Evolutionary conservation across 2,797 vertebrate genomes (phyloP).

Genomic region (Micromesistius poutassou): DNA sequence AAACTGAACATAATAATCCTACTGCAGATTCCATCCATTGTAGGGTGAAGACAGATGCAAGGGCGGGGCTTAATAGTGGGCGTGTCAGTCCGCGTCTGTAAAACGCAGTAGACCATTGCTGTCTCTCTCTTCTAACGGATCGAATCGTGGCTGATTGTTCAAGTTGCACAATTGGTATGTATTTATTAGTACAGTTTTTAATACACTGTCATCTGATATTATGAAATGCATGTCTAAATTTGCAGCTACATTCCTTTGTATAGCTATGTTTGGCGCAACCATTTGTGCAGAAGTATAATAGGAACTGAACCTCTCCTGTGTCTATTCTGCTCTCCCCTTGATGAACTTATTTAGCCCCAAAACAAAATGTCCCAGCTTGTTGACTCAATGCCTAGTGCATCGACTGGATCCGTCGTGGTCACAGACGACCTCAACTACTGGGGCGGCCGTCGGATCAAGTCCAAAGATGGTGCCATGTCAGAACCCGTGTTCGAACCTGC

Average conservation of each 20-base stretch:
- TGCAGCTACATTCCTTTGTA: background rate
- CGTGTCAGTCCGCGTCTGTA: background rate
- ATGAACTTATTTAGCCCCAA: no score
- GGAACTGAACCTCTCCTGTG: no score
- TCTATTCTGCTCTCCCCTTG: no score
- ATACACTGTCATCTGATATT: background rate
- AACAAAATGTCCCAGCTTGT: slow-evolving; percentile 63
- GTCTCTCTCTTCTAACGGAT: no score
- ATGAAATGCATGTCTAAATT: background rate
- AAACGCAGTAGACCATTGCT: background rate
- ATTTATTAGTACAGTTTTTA: background rate
- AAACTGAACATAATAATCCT: no score
- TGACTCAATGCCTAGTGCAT: slow-evolving; percentile 52
- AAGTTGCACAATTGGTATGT: no score
- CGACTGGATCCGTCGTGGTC: slow-evolving; percentile 72
- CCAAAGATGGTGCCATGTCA: slow-evolving; percentile 58
- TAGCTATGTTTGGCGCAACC: background rate
- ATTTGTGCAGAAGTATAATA: no score
- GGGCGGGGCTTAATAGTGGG: background rate
- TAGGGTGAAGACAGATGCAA: background rate
- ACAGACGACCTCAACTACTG: slow-evolving; percentile 85
- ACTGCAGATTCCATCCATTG: no score
- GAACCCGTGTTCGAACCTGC: slow-evolving; percentile 89
- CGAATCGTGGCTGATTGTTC: no score
- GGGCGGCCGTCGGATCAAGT: slow-evolving; percentile 75